phyloP scores from a whole-genome alignment of 2,113 vertebrate genomes.

The Myotis brandtii region DNA sequence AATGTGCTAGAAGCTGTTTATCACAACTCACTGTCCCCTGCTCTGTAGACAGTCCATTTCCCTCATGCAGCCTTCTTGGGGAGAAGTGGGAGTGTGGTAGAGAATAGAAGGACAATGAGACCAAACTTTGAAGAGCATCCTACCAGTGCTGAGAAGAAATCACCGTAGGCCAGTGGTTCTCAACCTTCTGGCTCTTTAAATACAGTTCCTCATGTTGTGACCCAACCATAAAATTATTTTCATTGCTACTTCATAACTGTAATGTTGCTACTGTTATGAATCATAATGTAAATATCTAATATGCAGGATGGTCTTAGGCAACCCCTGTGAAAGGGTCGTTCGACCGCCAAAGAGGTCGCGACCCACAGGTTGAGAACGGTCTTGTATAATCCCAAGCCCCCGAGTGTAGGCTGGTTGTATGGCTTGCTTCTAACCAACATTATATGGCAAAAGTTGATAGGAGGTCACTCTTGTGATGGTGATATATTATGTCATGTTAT shows the following conservation, averaged over 20 bases:
- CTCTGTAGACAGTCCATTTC: not conserved
- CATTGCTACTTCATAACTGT: no score
- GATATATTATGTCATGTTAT: not conserved
- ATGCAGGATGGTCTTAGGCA: no score
- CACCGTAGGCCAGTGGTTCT: no score
- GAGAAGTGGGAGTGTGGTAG: not conserved
- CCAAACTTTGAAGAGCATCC: not conserved
- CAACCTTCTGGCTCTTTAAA: no score
- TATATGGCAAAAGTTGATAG: not conserved
- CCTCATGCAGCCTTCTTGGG: not conserved
- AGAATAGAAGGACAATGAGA: not conserved
- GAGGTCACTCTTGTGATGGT: not conserved
- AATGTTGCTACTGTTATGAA: no score
- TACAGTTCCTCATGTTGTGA: no score
- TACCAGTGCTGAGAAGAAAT: not conserved
- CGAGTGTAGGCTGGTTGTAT: no score
- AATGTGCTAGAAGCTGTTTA: slow-evolving; percentile 18
- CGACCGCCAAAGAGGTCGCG: no score
- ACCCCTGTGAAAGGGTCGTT: no score
- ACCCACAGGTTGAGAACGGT: no score
- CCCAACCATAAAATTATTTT: no score
- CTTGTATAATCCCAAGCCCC: not conserved
- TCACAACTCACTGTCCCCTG: not conserved
- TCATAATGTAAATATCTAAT: no score
- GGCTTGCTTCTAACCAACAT: not conserved